Evolutionary conservation across 2,113 vertebrate species (phyloP).

Genomic region (Peromyscus maniculatus): DNA sequence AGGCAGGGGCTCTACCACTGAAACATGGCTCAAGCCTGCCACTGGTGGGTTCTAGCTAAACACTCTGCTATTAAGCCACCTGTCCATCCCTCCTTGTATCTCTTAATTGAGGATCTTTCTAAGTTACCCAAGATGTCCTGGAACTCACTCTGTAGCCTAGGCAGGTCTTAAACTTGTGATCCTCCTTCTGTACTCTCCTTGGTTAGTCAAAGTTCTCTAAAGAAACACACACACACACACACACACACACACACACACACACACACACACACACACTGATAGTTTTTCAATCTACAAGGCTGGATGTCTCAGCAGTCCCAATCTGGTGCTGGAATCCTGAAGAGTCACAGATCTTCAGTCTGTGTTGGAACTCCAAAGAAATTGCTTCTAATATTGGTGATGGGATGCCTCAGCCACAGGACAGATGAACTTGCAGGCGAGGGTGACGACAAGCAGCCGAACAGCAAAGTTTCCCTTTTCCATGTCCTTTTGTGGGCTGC

Average conservation of each 20-base stretch:
- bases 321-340: not conserved
- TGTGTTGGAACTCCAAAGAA: not conserved
- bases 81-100: not conserved
- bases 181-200: not conserved
- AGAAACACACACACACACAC: not conserved
- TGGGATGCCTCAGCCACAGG: not conserved
- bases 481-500: not conserved
- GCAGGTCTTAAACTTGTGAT: not conserved
- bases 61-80: not conserved
- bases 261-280: not conserved
- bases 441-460: not conserved
- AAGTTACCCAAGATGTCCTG: not conserved
- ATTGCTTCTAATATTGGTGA: not conserved
- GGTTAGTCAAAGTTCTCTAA: not conserved
- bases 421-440: not conserved
- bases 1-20: not conserved
- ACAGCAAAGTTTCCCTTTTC: not conserved
- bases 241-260: not conserved
- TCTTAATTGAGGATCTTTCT: not conserved
- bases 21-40: not conserved
- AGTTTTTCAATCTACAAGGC: not conserved
- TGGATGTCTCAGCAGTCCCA: not conserved
- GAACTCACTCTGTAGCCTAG: not conserved
- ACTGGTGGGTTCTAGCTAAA: not conserved
- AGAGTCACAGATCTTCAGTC: not conserved